Percentiles rank a stretch among this genome's conserved stretches.
phyloP scores from a whole-genome alignment of 1,140 invertebrate species.

The Melanaphis sacchari region DNA sequence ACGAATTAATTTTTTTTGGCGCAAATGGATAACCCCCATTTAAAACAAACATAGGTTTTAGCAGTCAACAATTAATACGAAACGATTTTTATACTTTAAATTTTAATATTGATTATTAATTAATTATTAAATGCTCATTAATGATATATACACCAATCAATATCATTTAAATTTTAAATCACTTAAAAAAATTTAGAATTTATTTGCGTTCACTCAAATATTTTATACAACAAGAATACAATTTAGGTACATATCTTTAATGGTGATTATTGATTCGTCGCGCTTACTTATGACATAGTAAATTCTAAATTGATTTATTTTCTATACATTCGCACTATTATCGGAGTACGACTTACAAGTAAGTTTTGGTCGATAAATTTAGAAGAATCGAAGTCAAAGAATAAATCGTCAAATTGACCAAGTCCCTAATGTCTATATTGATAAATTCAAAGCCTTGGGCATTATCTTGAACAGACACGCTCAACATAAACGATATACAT shows the following conservation, averaged over 20 bases:
- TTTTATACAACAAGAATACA: background rate
- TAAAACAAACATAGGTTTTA: too few relatives aligned
- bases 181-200: too few relatives aligned
- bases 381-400: background rate
- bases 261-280: background rate
- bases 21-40: too few relatives aligned
- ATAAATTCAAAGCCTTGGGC: background rate
- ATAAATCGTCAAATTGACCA: background rate
- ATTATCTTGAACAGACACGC: background rate
- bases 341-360: background rate
- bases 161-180: background rate
- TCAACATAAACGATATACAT: background rate
- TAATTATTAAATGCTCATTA: too few relatives aligned
- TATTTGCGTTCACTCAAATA: background rate
- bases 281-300: background rate
- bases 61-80: too few relatives aligned
- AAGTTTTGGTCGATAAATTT: background rate
- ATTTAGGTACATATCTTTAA: background rate
- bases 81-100: too few relatives aligned
- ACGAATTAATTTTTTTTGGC: too few relatives aligned
- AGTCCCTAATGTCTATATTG: background rate
- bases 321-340: background rate
- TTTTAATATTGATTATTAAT: too few relatives aligned
- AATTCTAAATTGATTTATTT: background rate
- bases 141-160: too few relatives aligned